Evolutionary conservation across 1,140 invertebrate genomes (phyloP).

Genomic region (Apis florea): DNA sequence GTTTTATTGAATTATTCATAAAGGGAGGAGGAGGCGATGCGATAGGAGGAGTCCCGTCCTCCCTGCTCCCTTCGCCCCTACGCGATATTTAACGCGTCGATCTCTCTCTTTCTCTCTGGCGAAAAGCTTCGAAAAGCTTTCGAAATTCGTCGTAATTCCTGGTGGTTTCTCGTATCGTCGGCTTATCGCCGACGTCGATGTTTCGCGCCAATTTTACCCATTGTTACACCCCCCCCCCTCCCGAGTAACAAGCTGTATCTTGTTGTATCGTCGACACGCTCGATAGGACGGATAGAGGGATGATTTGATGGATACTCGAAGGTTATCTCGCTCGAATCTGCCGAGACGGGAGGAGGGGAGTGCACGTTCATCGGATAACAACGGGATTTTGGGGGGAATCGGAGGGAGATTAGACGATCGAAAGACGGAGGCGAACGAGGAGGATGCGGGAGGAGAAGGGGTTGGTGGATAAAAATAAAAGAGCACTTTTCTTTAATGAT

Average conservation of each 20-base stretch:
- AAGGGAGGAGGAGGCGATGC: not conserved
- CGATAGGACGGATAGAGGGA: not conserved
- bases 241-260: not conserved
- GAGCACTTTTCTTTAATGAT: slow-evolving; percentile 55
- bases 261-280: not conserved
- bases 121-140: no score
- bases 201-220: no score
- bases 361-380: slow-evolving; percentile 8
- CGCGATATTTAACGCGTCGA: slow-evolving; percentile 40
- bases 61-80: not conserved
- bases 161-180: no score
- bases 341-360: not conserved
- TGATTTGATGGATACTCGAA: not conserved
- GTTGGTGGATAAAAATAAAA: slow-evolving; percentile 35
- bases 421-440: not conserved
- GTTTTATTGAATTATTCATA: slow-evolving; percentile 66
- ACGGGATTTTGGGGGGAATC: slow-evolving; percentile 14
- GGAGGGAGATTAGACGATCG: slow-evolving; percentile 46
- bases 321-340: slow-evolving; percentile 8
- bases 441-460: not conserved
- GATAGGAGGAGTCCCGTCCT: slow-evolving; percentile 13
- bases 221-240: no score
- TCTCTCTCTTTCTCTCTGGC: no score
- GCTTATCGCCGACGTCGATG: no score
- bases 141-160: no score